Evolutionary conservation across 2,113 vertebrate genomes (phyloP).

Genomic region (Pygathrix nemaeus): DNA sequence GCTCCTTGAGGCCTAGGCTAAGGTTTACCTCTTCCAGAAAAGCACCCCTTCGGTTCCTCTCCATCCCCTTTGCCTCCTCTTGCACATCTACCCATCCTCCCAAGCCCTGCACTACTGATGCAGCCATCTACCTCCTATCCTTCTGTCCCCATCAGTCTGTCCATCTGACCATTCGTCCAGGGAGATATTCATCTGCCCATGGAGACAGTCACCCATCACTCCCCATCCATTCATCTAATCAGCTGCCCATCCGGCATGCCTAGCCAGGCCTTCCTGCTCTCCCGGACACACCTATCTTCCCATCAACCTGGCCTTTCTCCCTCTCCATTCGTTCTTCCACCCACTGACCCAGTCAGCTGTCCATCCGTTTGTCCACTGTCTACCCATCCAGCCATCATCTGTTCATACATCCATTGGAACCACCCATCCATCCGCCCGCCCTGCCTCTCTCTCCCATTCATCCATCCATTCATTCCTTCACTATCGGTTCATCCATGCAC

Average conservation of each 20-base stretch:
- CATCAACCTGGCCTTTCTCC: background rate
- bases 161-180: background rate
- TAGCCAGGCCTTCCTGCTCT: background rate
- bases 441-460: background rate
- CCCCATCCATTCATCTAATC: background rate
- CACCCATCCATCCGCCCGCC: background rate
- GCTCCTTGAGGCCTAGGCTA: background rate
- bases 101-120: background rate
- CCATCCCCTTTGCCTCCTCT: background rate
- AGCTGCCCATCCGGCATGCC: background rate
- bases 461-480: background rate
- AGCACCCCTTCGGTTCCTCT: background rate
- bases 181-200: background rate
- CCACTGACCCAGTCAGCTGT: background rate
- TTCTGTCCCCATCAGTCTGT: background rate
- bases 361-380: too few species aligned
- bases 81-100: background rate
- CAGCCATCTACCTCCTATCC: background rate
- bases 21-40: background rate
- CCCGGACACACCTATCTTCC: background rate
- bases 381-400: too few species aligned
- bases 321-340: background rate
- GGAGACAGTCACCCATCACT: background rate
- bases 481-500: background rate
- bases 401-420: background rate